Percentiles rank a stretch among this genome's conserved stretches.
These are phyloP conservation scores for Drosophila greeni DNA, from an alignment of 2,888 invertebrate genomes.

Conservation along the genomic window DNA sequence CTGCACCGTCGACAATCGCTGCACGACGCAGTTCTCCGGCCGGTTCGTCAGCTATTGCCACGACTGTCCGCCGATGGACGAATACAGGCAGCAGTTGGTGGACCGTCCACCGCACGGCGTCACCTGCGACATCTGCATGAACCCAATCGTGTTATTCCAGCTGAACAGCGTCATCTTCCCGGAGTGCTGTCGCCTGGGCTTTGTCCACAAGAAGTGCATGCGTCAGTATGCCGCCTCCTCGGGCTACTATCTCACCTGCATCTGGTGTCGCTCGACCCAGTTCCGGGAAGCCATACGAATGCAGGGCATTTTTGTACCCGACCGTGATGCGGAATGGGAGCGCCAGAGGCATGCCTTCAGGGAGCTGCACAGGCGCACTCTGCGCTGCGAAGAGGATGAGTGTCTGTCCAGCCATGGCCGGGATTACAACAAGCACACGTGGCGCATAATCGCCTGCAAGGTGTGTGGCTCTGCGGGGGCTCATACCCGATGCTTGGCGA, in stretches of 20 bases:
- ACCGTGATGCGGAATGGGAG: conserved; percentile 91
- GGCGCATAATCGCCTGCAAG: conserved; percentile 61
- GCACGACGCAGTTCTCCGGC: conserved; percentile 57
- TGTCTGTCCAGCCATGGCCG: conserved; percentile 85
- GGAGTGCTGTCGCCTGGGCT: conserved; percentile 73
- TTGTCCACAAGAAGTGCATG: conserved; percentile 71
- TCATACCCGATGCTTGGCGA: conserved; percentile 57
- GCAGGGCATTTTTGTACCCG: conserved; percentile 75
- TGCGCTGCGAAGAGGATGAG: conserved; percentile 81
- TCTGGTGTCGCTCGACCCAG: conserved; percentile 69
- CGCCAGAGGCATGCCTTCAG: conserved; percentile 84
- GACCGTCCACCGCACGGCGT: conserved; percentile 26
- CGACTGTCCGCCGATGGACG: conserved; percentile 59
- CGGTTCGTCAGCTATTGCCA: conserved; percentile 71
- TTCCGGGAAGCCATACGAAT: conserved; percentile 70
- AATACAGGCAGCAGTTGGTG: conserved; percentile 36
- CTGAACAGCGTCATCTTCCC: conserved; percentile 52
- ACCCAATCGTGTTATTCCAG: conserved; percentile 37
- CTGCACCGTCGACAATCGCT: conserved; percentile 64
- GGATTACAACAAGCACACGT: conserved; percentile 63
- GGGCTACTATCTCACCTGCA: conserved; percentile 75
- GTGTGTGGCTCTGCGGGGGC: conserved; percentile 67
- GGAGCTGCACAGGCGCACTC: conserved; percentile 83
- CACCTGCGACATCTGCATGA: conserved; percentile 69
- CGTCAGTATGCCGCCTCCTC: conserved; percentile 71